phyloP scores from a whole-genome alignment of 2,888 invertebrate genomes.

The Calliopum simillimum region DNA sequence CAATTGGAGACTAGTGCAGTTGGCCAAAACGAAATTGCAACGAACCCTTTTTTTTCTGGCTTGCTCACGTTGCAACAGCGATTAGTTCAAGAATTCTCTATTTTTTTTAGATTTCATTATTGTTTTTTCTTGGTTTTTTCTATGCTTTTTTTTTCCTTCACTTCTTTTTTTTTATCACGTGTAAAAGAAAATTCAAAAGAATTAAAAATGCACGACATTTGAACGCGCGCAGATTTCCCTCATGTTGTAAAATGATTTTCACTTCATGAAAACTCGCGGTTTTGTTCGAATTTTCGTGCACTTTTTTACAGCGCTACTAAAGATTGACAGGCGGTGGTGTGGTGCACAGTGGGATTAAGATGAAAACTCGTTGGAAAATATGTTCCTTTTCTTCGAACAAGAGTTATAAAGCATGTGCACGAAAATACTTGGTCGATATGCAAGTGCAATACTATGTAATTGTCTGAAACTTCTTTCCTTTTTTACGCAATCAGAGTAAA shows the following conservation, averaged over 20 bases:
- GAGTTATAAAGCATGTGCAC: too few species aligned
- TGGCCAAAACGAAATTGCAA: constrained; percentile 17
- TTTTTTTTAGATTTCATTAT: constrained; percentile 9
- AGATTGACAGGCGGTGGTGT: background rate
- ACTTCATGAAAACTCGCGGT: background rate
- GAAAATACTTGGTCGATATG: too few species aligned
- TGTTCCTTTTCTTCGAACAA: too few species aligned
- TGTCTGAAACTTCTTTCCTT: too few species aligned
- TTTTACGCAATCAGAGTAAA: too few species aligned
- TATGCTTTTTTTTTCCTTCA: constrained; percentile 8
- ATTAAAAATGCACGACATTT: background rate
- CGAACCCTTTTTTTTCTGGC: constrained; percentile 3
- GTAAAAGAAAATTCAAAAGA: constrained; percentile 1
- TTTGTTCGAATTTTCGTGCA: constrained; percentile 4
- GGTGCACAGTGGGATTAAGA: background rate
- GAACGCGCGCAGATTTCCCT: constrained; percentile 11
- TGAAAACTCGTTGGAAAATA: too few species aligned
- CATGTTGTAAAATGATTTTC: background rate
- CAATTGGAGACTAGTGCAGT: constrained; percentile 22
- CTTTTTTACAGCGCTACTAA: background rate
- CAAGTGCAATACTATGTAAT: too few species aligned
- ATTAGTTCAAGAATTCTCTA: background rate
- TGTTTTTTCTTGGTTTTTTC: background rate
- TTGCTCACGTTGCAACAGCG: too few species aligned
- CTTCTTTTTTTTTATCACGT: constrained; percentile 20